phyloP scores from a whole-genome alignment of 2,797 vertebrate genomes.

The Mormyrops boulengeri region DNA sequence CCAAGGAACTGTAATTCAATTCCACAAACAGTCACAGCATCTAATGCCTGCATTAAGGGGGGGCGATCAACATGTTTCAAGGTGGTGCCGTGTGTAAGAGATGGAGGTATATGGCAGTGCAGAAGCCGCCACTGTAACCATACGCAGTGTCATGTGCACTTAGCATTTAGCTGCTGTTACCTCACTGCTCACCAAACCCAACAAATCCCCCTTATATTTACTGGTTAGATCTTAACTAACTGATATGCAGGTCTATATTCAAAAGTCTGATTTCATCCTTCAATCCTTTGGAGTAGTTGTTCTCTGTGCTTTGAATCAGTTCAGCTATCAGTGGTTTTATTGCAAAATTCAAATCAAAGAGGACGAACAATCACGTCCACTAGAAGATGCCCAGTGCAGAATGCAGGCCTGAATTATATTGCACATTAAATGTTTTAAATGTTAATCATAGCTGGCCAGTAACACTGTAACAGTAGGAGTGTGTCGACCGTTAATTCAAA shows the following conservation, averaged over 20 bases:
- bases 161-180: not conserved
- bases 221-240: not conserved
- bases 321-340: not conserved
- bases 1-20: constrained; percentile 11
- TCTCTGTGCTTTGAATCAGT: not conserved
- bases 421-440: not conserved
- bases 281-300: not conserved
- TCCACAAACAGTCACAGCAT: constrained; percentile 21
- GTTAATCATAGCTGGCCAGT: not conserved
- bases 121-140: not conserved
- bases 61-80: constrained; percentile 2
- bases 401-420: not conserved
- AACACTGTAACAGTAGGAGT: not conserved
- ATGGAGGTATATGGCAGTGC: not conserved
- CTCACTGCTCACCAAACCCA: not conserved
- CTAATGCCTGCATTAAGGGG: constrained; percentile 10
- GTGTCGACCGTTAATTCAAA: not conserved
- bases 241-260: not conserved
- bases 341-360: not conserved
- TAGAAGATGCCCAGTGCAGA: not conserved
- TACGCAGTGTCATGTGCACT: not conserved
- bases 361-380: not conserved
- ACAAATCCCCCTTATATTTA: not conserved
- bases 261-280: not conserved
- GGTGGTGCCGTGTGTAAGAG: not conserved